Base-by-base conservation (phyloP, 2,888 invertebrate genomes). In the Ectemnius continuus region DNA sequence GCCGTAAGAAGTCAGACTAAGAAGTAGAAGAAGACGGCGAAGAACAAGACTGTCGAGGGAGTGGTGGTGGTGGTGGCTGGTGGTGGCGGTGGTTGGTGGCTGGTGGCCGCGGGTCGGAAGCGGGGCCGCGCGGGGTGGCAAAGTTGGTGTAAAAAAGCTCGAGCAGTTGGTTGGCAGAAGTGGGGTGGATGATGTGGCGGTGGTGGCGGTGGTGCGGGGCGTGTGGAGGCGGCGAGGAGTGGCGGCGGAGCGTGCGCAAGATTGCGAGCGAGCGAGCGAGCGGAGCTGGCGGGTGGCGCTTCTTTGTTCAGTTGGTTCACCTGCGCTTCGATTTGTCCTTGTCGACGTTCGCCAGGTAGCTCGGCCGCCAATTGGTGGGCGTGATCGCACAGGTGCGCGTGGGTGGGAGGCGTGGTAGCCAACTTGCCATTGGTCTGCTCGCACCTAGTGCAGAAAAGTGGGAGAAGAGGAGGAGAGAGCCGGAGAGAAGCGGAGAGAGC, bases 351-450 rank as follows among this genome's bases (percentile, higher is more conserved):
- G 78, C 80, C 76, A 79, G 83, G 78, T 82, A 84, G 84, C 78
- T 56, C 72, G 80, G 71, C 58, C 86, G 85, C 86, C 84, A 84
- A 84, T 80, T 80, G 86, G 87, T 88, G 86, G 90, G 88, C 90
- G 90, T 88, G 87, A 57, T 73, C 82, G 82, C 90, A 90, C 90
- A 16, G 14, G 90, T 90, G 89, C 89, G 90, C 89, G 90, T 90
- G 88, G 90, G 90, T 90, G 90, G 87, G 85, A 83, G 90, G 90
- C 89, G 89, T 88, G 89, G 89, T 83, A 74, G 73, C 70, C 23
- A 23, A 68, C 75, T 76, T 73, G 75, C 73, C 85, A 90, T 90
- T 89, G 90, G 90, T 61, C 64, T 11, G 36, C 36, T 36, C 4
- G 36, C 36, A 36, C 36, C 36, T 36, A 36, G 36, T 36, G 36